A percentile compares a stretch with the other conserved stretches of the same genome.
Evolutionary conservation across 2,888 invertebrate genomes (phyloP).

Genomic region (Eledone cirrhosa): DNA sequence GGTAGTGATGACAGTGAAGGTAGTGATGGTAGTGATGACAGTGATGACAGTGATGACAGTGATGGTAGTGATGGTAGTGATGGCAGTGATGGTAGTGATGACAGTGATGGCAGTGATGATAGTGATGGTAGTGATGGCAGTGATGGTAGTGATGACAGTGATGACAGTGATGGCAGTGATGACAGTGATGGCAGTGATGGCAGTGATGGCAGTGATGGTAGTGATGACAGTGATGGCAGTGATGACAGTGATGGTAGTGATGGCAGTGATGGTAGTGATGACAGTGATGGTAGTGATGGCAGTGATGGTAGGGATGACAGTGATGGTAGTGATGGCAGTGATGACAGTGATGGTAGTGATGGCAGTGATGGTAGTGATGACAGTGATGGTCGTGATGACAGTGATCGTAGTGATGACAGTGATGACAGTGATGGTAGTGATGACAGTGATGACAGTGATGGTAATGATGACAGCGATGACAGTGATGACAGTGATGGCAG

Average conservation of each 20-base stretch:
- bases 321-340: background rate
- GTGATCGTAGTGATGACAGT: no score
- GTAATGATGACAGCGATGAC: background rate
- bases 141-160: background rate
- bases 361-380: constrained; percentile 16
- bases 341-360: constrained; percentile 19
- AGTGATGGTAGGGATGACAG: constrained; percentile 5
- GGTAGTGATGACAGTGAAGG: no score
- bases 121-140: background rate
- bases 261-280: background rate
- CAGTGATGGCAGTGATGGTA: constrained; percentile 18
- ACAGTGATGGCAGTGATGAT: constrained; percentile 11
- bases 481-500: background rate
- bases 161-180: background rate
- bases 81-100: constrained; percentile 14
- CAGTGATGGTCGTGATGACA: no score
- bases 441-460: constrained; percentile 18
- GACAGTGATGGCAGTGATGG: background rate
- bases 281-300: constrained; percentile 4
- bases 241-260: background rate
- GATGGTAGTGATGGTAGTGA: constrained; percentile 3
- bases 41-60: constrained; percentile 12
- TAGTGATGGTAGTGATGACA: no score
- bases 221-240: background rate
- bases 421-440: background rate